phyloP scores from a whole-genome alignment of 2,113 vertebrate species.

The Tringa solitaria region DNA sequence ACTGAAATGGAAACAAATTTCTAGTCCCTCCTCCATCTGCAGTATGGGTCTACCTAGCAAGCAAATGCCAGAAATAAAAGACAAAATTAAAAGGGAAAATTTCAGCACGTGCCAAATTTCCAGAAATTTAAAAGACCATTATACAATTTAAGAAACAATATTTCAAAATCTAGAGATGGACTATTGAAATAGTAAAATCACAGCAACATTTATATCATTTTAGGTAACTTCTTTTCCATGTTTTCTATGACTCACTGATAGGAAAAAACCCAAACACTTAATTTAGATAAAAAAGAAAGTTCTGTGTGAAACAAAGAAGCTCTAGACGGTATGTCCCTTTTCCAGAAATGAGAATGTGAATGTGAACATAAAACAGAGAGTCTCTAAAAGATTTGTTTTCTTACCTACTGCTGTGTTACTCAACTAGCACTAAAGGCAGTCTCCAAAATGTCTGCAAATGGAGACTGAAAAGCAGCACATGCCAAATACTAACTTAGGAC shows the following conservation, averaged over 20 bases:
- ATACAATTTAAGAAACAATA: background rate
- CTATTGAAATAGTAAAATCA: background rate
- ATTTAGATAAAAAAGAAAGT: background rate
- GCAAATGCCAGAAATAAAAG: background rate
- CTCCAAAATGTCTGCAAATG: background rate
- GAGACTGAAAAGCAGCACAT: background rate
- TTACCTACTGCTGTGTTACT: background rate
- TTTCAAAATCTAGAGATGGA: background rate
- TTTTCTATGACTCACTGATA: background rate
- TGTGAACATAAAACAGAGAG: background rate
- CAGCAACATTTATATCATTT: background rate
- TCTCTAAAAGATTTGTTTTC: background rate
- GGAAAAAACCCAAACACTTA: background rate
- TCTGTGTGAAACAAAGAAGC: background rate
- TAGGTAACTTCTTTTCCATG: background rate
- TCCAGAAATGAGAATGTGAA: background rate
- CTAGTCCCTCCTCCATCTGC: background rate
- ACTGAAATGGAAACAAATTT: background rate
- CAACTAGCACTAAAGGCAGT: background rate
- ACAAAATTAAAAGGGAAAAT: background rate
- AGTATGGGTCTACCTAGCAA: background rate
- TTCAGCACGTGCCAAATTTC: background rate
- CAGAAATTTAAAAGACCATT: background rate
- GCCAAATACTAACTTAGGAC: background rate
- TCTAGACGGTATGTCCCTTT: background rate